phyloP scores from a whole-genome alignment of 2,797 vertebrate genomes.

The Pteropus rufus region DNA sequence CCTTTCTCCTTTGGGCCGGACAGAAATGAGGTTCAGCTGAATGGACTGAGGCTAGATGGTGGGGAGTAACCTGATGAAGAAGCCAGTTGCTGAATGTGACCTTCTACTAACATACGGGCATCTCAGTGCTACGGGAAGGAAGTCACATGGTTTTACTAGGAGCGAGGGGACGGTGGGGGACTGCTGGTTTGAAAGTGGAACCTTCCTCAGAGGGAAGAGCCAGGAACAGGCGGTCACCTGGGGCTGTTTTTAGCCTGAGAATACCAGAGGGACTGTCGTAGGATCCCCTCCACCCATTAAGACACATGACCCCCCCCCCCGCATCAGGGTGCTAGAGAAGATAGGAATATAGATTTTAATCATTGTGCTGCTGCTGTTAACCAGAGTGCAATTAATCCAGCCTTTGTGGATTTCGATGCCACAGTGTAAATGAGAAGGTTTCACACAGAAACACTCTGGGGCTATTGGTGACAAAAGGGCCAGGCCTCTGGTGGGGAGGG shows the following conservation, averaged over 20 bases:
- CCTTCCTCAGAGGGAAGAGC: background rate
- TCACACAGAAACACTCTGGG: background rate
- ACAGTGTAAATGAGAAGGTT: conserved; percentile 60
- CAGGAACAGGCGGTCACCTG: background rate
- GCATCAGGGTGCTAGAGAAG: background rate
- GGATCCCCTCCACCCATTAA: background rate
- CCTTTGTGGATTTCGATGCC: conserved; percentile 14
- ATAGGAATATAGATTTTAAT: conserved; percentile 70
- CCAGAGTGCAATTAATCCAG: background rate
- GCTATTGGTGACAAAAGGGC: background rate
- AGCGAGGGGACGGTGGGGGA: fast-evolving
- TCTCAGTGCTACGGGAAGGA: background rate
- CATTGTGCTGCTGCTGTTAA: conserved; percentile 68
- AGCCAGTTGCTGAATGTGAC: fast-evolving
- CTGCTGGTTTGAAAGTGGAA: background rate
- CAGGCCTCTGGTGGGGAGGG: background rate
- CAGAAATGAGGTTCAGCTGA: background rate
- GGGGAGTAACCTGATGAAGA: background rate
- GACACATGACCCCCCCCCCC: background rate
- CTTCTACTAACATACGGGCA: background rate
- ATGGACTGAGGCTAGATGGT: background rate
- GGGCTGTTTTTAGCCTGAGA: background rate
- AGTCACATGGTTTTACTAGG: background rate
- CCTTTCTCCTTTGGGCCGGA: background rate
- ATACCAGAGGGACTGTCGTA: background rate